Evolutionary conservation across 2,797 vertebrate species (phyloP), one percentile per base, ranked within the genome.

Genomic region (Xyrichtys novacula): DNA sequence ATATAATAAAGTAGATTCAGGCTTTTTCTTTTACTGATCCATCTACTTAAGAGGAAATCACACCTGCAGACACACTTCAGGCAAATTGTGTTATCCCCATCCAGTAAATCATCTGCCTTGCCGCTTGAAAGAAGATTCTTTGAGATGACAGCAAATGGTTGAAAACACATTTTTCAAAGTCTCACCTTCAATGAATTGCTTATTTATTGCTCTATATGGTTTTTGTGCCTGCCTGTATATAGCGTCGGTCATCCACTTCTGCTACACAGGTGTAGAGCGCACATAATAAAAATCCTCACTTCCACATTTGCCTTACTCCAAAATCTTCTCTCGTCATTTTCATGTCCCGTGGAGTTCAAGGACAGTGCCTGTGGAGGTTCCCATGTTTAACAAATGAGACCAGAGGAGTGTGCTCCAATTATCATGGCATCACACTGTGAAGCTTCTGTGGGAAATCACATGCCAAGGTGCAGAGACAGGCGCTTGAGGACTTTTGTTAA

Each of bases 321-420:
- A 56, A 61, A 42, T 26, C 48, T 40, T 11, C n/a, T 26, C 29
- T 44, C 4, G 4, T 54, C 34, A 19, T 53, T 46, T 19, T 25
- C 16, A 32, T 43, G 32, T 53, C 29, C 28, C 46, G 16, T 57
- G 34, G 50, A 46, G 44, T 47, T 71, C 52, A 65, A 39, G 40
- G 46, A 48, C 16, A 26, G 15, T 5, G 36, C 59, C 63, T 64
- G 28, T 20, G 29, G 40, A 43, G 28, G 29, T 54, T 44, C 29
- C 25, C 17, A 26, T 36, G 31, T 65, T 34, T 26, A 17, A 25
- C 42, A 73, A 54, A 54, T 61, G 39, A 6, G 9, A 65, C 20
- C 38, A 58, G 31, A 50, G 22, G 34, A 25, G 28, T 31, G n/a
- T 36, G 26, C 28, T 47, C 12, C 53, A 54, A 47, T 69, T 59